A percentile compares a stretch with the other conserved stretches of the same genome.
These are phyloP conservation scores for Lepidurus arcticus DNA, from an alignment of 1,140 invertebrate genomes.

Conservation along the genomic window DNA sequence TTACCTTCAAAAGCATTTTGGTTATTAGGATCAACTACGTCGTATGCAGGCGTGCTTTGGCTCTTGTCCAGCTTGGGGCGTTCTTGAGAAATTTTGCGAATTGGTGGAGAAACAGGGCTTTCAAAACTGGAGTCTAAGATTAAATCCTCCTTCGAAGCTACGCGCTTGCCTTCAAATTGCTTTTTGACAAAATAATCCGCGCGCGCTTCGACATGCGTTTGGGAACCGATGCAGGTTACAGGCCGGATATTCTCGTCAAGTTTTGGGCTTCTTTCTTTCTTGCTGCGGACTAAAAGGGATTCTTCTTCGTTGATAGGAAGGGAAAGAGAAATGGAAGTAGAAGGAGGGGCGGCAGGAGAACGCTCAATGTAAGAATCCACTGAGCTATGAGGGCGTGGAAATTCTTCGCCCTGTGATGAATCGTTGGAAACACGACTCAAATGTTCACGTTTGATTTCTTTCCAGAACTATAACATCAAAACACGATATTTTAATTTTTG, in stretches of 20 bases:
- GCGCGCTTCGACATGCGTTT: constrained; percentile 24
- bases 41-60: constrained; percentile 68
- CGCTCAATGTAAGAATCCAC: constrained; percentile 28
- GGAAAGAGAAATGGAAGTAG: constrained; percentile 10
- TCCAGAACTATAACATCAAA: constrained; percentile 53
- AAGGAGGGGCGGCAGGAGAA: not conserved
- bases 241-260: constrained; percentile 9
- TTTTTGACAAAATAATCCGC: constrained; percentile 22
- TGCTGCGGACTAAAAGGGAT: constrained; percentile 16
- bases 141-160: constrained; percentile 22
- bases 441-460: constrained; percentile 52
- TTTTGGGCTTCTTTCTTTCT: constrained; percentile 12
- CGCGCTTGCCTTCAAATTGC: constrained; percentile 24
- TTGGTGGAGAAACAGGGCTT: constrained; percentile 10
- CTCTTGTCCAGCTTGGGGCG: constrained; percentile 58
- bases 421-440: constrained; percentile 43
- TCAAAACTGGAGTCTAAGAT: not conserved
- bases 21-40: constrained; percentile 41
- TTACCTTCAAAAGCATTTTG: constrained; percentile 27
- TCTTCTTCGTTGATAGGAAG: constrained; percentile 19
- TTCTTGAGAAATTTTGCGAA: constrained; percentile 38
- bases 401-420: constrained; percentile 17
- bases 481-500: too few relatives aligned
- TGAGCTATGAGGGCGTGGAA: constrained; percentile 30
- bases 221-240: constrained; percentile 24